These are phyloP conservation scores for Palythoa grandis DNA, from an alignment of 92 coral and sea anemone species.

Conservation along the genomic window DNA sequence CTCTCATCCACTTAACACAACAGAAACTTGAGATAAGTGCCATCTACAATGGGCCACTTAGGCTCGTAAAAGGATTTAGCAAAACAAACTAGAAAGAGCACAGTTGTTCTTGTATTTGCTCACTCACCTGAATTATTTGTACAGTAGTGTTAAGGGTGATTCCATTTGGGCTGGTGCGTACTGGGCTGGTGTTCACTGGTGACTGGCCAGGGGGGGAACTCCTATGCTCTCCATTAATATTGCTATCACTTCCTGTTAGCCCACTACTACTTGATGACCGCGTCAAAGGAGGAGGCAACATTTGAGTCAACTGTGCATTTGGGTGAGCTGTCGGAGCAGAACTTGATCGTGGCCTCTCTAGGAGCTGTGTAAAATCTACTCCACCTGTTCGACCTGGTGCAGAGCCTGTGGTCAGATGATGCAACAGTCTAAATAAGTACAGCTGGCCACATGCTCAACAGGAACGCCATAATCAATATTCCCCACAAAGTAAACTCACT, in stretches of 20 bases:
- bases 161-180: slow-evolving; percentile 79
- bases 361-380: slow-evolving; percentile 73
- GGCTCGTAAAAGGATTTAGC: too few relatives aligned
- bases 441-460: background rate
- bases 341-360: slow-evolving; percentile 87
- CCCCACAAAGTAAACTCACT: too few relatives aligned
- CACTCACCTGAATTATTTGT: slow-evolving; percentile 81
- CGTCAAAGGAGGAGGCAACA: slow-evolving; percentile 78
- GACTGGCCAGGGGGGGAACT: slow-evolving; percentile 70
- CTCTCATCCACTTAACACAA: too few relatives aligned
- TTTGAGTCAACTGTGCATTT: slow-evolving; percentile 79
- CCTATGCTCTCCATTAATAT: slow-evolving; percentile 46
- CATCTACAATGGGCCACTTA: too few relatives aligned
- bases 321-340: slow-evolving; percentile 82
- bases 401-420: slow-evolving; percentile 65
- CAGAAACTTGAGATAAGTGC: too few relatives aligned
- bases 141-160: slow-evolving; percentile 85
- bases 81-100: too few relatives aligned
- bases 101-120: background rate
- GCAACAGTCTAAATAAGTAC: background rate
- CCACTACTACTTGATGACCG: slow-evolving; percentile 65
- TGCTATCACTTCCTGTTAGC: slow-evolving; percentile 36
- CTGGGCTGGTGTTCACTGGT: slow-evolving; percentile 81
- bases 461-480: background rate
- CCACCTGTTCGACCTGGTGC: slow-evolving; percentile 87